Conservation (phyloP, 2,113 vertebrate species). For the Daboia siamensis region DNA sequence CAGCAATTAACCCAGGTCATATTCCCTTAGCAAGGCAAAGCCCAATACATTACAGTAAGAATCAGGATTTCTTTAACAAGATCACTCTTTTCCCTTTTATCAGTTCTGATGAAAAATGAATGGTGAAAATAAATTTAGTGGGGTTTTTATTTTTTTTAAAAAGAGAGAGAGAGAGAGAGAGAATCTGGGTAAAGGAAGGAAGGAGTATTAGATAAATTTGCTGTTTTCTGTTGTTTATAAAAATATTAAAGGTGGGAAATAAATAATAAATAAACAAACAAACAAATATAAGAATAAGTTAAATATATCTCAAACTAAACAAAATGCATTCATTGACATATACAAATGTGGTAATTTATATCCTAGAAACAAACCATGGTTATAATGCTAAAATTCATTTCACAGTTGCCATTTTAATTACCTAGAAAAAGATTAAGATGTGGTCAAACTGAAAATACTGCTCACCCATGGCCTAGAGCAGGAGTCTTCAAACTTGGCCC, state of each 20-base stretch:
- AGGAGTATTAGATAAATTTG: neutral
- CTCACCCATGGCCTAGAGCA: neutral
- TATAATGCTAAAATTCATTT: neutral
- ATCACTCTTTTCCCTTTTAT: too few relatives aligned
- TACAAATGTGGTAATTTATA: neutral
- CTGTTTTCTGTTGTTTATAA: neutral
- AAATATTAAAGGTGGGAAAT: neutral
- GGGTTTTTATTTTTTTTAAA: too few relatives aligned
- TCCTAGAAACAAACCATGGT: neutral
- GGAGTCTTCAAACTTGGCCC: neutral
- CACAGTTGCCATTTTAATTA: neutral
- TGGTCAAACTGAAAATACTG: neutral
- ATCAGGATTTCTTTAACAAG: too few relatives aligned
- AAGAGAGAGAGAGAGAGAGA: too few relatives aligned
- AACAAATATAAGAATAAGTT: neutral
- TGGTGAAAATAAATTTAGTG: too few relatives aligned
- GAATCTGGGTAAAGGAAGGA: too few relatives aligned
- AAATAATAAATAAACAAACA: neutral
- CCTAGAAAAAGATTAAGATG: neutral
- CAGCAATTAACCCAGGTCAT: too few relatives aligned
- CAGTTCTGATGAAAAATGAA: too few relatives aligned
- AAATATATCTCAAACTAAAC: neutral
- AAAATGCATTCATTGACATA: neutral
- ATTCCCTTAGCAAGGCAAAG: too few relatives aligned
- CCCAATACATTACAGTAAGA: too few relatives aligned